phyloP scores from a whole-genome alignment of 2,888 invertebrate genomes.

The Masnerella sp. region DNA sequence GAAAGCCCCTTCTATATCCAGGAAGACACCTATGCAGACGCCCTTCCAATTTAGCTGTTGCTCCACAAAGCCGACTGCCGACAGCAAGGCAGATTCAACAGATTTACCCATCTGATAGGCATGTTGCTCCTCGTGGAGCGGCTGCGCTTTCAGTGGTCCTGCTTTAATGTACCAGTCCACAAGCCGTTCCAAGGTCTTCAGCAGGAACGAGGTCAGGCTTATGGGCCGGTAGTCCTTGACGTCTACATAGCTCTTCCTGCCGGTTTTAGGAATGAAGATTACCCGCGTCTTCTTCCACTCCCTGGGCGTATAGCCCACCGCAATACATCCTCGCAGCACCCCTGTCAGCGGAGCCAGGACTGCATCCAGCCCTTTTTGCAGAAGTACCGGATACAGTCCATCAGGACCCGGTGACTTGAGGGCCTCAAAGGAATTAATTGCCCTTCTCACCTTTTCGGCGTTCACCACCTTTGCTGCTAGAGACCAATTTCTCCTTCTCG shows the following conservation, averaged over 20 bases:
- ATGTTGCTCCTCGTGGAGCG: not conserved
- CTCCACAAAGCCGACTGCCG: slow-evolving; percentile 4
- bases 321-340: slow-evolving; percentile 1
- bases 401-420: not conserved
- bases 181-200: slow-evolving; percentile 4
- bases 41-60: slow-evolving; percentile 17
- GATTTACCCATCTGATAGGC: slow-evolving; percentile 7
- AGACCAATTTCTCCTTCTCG: not conserved
- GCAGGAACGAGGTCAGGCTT: not conserved
- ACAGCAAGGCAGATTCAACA: not conserved
- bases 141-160: not conserved
- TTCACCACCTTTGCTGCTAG: not conserved
- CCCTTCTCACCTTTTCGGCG: not conserved
- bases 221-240: slow-evolving; percentile 20
- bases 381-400: not conserved
- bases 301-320: not conserved
- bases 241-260: slow-evolving; percentile 1
- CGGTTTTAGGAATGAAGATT: slow-evolving; percentile 13
- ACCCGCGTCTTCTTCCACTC: slow-evolving; percentile 8
- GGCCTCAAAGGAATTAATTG: not conserved
- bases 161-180: slow-evolving; percentile 3
- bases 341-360: not conserved
- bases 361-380: not conserved
- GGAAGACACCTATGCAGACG: slow-evolving; percentile 2
- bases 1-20: slow-evolving; percentile 5